These are phyloP conservation scores for Ptilonorhynchus violaceus DNA, from an alignment of 2,113 vertebrate species.

Conservation along the genomic window DNA sequence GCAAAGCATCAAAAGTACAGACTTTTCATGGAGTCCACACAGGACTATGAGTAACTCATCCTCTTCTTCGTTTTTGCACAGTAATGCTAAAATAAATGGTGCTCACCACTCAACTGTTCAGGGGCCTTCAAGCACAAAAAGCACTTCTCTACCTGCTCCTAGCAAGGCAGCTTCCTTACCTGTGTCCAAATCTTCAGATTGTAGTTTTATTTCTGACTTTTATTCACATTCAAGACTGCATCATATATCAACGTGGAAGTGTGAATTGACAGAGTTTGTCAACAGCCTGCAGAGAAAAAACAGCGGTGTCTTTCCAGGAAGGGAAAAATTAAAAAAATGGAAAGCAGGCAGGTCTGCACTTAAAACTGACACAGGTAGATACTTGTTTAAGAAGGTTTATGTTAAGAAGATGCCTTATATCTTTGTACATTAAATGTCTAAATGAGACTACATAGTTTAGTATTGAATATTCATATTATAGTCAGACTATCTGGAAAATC, in stretches of 20 bases:
- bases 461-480: neutral
- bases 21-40: slow-evolving; percentile 56
- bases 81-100: slow-evolving; percentile 84
- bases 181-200: slow-evolving; percentile 77
- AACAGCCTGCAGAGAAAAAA: slow-evolving; percentile 86
- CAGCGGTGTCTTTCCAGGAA: slow-evolving; percentile 84
- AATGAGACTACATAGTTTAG: neutral
- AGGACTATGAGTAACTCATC: slow-evolving; percentile 71
- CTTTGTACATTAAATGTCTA: neutral
- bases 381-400: slow-evolving; percentile 64
- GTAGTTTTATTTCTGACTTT: slow-evolving; percentile 89
- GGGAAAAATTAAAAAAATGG: slow-evolving; percentile 90
- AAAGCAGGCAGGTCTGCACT: slow-evolving; percentile 77
- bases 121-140: slow-evolving; percentile 83
- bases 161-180: slow-evolving; percentile 63
- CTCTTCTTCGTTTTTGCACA: slow-evolving; percentile 74
- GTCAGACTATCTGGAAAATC: neutral
- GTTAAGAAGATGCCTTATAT: slow-evolving; percentile 1
- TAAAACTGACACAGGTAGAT: slow-evolving; percentile 81
- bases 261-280: slow-evolving; percentile 92
- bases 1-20: slow-evolving; percentile 67
- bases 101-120: slow-evolving; percentile 80
- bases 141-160: slow-evolving; percentile 72
- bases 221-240: slow-evolving; percentile 94
- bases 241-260: slow-evolving; percentile 95